Evolutionary conservation across 1,140 invertebrate genomes (phyloP).

Genomic region (Drosophila gunungcola): DNA sequence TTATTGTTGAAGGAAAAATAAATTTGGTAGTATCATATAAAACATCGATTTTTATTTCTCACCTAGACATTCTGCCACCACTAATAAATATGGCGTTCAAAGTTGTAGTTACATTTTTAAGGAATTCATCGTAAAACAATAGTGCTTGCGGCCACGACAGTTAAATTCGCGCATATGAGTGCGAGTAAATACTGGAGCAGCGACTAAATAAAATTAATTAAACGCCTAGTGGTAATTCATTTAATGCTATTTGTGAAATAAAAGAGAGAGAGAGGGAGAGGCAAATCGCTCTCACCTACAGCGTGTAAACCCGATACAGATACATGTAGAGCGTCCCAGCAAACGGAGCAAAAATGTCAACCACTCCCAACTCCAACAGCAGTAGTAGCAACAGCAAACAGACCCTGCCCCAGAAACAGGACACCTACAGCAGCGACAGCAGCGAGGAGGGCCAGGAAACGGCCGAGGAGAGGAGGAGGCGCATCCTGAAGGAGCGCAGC

Average conservation of each 20-base stretch:
- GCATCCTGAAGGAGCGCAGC: slow-evolving; percentile 88
- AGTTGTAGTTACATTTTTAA: slow-evolving; percentile 23
- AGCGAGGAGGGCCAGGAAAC: slow-evolving; percentile 89
- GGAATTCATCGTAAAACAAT: slow-evolving; percentile 16
- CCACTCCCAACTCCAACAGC: slow-evolving; percentile 75
- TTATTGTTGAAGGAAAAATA: too few relatives aligned
- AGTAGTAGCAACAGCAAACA: slow-evolving; percentile 72
- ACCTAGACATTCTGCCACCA: slow-evolving; percentile 1
- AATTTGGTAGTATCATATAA: slow-evolving; percentile 1
- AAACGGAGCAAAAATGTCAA: slow-evolving; percentile 73
- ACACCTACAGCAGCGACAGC: slow-evolving; percentile 87
- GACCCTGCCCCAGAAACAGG: slow-evolving; percentile 57
- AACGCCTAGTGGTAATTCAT: slow-evolving; percentile 58
- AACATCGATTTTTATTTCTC: not conserved
- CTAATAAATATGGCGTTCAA: slow-evolving; percentile 66
- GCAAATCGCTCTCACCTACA: slow-evolving; percentile 13
- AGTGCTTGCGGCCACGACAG: slow-evolving; percentile 16
- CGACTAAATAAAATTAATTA: slow-evolving; percentile 59
- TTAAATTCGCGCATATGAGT: slow-evolving; percentile 27
- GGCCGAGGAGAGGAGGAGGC: slow-evolving; percentile 87
- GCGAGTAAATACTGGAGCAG: slow-evolving; percentile 51
- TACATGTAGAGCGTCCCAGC: slow-evolving; percentile 1
- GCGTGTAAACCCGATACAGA: not conserved
- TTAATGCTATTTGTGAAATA: slow-evolving; percentile 60
- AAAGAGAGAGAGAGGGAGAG: slow-evolving; percentile 25